These are phyloP conservation scores for Matsumurasca onukii DNA, from an alignment of 1,140 invertebrate genomes.

Conservation along the genomic window DNA sequence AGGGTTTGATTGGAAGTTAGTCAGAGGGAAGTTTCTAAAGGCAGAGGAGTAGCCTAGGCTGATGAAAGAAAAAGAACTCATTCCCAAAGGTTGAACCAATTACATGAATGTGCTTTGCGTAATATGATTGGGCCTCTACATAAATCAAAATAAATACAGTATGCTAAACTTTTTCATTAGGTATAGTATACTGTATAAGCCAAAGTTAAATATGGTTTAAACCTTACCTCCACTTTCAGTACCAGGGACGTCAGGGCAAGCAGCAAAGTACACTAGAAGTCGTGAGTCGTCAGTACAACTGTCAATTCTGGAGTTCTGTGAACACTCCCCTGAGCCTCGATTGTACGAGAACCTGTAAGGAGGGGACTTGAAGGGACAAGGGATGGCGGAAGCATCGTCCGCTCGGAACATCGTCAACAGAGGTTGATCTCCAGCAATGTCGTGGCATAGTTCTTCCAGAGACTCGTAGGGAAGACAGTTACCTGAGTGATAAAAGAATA, in stretches of 20 bases:
- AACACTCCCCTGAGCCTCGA: conserved; percentile 71
- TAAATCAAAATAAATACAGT: too few species aligned
- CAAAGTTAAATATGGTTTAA: too few species aligned
- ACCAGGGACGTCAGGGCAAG: conserved; percentile 83
- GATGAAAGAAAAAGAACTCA: too few species aligned
- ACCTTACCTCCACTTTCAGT: conserved; percentile 61
- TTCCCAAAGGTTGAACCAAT: too few species aligned
- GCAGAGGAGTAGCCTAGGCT: too few species aligned
- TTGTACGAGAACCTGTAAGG: conserved; percentile 83
- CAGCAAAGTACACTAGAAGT: conserved; percentile 83
- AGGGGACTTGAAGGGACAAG: conserved; percentile 65
- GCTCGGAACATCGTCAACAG: conserved; percentile 87
- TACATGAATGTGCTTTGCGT: too few species aligned
- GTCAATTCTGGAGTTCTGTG: conserved; percentile 73
- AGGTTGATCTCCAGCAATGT: conserved; percentile 83
- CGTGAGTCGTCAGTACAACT: conserved; percentile 79
- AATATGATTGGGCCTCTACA: too few species aligned
- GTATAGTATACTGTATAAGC: too few species aligned
- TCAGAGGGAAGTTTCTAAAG: too few species aligned
- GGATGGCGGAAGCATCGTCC: conserved; percentile 67
- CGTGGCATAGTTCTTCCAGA: conserved; percentile 74
- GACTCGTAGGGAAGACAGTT: conserved; percentile 39
- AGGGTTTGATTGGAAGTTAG: too few species aligned
- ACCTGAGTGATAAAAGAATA: conserved; percentile 18
- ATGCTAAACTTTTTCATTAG: too few species aligned